These are phyloP conservation scores for Biston stratarius DNA, from an alignment of 2,888 invertebrate species.

Conservation along the genomic window DNA sequence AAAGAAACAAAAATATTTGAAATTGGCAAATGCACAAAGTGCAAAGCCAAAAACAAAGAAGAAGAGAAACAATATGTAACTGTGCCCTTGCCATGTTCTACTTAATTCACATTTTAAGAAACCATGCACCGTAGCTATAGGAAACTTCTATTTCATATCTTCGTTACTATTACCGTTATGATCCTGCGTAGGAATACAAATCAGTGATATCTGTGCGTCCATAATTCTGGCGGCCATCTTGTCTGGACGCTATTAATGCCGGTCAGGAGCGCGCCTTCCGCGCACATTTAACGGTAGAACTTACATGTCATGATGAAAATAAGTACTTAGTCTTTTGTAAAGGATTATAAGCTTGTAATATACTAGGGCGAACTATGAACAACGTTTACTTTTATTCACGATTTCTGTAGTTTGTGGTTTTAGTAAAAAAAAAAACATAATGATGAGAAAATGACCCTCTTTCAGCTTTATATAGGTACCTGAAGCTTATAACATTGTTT, in stretches of 20 bases:
- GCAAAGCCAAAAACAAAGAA: too few species aligned
- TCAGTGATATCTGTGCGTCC: slow-evolving; percentile 39
- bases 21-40: too few species aligned
- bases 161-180: slow-evolving; percentile 36
- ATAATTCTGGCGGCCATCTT: slow-evolving; percentile 59
- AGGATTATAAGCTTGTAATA: too few species aligned
- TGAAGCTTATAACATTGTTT: too few species aligned
- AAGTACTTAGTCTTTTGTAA: neutral
- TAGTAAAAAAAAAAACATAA: too few species aligned
- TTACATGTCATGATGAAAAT: slow-evolving; percentile 9
- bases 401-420: too few species aligned
- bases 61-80: neutral
- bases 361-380: too few species aligned
- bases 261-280: slow-evolving; percentile 76
- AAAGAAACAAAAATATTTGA: neutral
- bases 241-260: slow-evolving; percentile 65
- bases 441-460: too few species aligned
- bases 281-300: slow-evolving; percentile 67
- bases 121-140: neutral
- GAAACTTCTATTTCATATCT: slow-evolving; percentile 20
- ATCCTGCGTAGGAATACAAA: slow-evolving; percentile 39
- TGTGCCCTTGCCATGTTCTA: neutral
- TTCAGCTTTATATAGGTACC: too few species aligned
- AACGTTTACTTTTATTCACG: too few species aligned
- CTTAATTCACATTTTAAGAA: neutral